Percentiles rank a stretch among this genome's conserved stretches.
These are phyloP conservation scores for Crioceris asparagi DNA, from an alignment of 2,888 invertebrate genomes.

Conservation along the genomic window DNA sequence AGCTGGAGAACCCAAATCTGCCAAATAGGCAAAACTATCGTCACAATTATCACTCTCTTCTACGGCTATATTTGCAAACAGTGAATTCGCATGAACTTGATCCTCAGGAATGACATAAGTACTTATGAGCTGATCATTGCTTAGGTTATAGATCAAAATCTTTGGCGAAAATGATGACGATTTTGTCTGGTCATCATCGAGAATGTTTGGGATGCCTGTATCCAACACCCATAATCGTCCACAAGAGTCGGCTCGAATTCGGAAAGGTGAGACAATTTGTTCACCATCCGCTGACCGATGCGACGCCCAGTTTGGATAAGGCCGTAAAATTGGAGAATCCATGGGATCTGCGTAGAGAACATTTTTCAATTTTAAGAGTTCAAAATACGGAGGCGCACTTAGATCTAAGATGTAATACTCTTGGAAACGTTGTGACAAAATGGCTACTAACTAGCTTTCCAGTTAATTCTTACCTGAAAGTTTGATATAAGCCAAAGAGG, in stretches of 20 bases:
- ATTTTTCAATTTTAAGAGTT: no score
- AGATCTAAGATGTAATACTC: no score
- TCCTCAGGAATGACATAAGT: conserved; percentile 50
- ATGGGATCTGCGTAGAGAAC: conserved; percentile 47
- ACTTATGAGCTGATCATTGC: conserved; percentile 57
- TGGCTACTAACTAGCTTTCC: no score
- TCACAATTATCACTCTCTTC: conserved; percentile 58
- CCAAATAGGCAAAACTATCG: conserved; percentile 61
- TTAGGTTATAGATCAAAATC: conserved; percentile 61
- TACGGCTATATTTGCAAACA: conserved; percentile 66
- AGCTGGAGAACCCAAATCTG: conserved; percentile 57
- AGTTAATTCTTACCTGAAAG: conserved; percentile 55
- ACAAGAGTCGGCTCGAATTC: conserved; percentile 63
- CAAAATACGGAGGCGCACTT: background rate
- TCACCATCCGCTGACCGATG: conserved; percentile 43
- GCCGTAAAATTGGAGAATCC: conserved; percentile 58
- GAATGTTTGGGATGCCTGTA: conserved; percentile 54
- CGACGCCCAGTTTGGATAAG: conserved; percentile 71
- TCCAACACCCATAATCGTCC: conserved; percentile 72
- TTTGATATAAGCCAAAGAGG: conserved; percentile 60
- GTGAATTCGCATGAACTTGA: conserved; percentile 39
- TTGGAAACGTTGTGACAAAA: no score
- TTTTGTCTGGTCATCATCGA: conserved; percentile 34
- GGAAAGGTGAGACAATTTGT: conserved; percentile 63
- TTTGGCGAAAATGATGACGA: conserved; percentile 53